Conservation (phyloP, 1,140 invertebrate species). For the Palaemon carinicauda region DNA sequence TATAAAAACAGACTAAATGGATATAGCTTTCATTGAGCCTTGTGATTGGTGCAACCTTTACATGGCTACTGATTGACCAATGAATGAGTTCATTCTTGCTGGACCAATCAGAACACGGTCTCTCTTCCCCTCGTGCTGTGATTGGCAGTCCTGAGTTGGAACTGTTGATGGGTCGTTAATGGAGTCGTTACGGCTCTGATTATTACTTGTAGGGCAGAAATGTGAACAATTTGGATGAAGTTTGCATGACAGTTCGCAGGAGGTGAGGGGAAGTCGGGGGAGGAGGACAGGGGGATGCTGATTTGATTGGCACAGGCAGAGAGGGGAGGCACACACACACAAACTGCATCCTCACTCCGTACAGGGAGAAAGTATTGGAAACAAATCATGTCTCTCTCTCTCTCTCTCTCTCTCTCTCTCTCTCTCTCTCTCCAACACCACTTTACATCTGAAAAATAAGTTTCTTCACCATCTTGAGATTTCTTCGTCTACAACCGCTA, state of each 20-base stretch:
- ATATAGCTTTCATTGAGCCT: slow-evolving; percentile 48
- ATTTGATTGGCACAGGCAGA: slow-evolving; percentile 50
- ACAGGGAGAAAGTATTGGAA: slow-evolving; percentile 43
- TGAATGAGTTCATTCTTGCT: slow-evolving; percentile 49
- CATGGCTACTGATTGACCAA: slow-evolving; percentile 52
- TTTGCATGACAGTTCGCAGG: slow-evolving; percentile 53
- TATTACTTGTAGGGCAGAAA: slow-evolving; percentile 55
- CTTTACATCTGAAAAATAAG: too few species aligned
- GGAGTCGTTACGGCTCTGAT: slow-evolving; percentile 55
- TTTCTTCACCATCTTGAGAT: too few species aligned
- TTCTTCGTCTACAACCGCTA: too few species aligned
- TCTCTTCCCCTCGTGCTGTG: slow-evolving; percentile 27
- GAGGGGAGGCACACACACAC: background rate
- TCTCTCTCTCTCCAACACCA: too few species aligned
- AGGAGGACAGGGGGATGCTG: slow-evolving; percentile 48
- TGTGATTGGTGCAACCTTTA: slow-evolving; percentile 52
- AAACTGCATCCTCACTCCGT: background rate
- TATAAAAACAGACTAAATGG: slow-evolving; percentile 47
- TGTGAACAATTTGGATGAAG: slow-evolving; percentile 56
- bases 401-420: background rate
- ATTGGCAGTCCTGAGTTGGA: slow-evolving; percentile 46
- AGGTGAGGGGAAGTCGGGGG: slow-evolving; percentile 25
- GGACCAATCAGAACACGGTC: slow-evolving; percentile 41
- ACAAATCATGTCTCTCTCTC: slow-evolving; percentile 47
- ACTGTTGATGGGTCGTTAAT: slow-evolving; percentile 53